Evolutionary conservation across 2,113 vertebrate genomes (phyloP).

Genomic region (Thryonomys swinderianus): DNA sequence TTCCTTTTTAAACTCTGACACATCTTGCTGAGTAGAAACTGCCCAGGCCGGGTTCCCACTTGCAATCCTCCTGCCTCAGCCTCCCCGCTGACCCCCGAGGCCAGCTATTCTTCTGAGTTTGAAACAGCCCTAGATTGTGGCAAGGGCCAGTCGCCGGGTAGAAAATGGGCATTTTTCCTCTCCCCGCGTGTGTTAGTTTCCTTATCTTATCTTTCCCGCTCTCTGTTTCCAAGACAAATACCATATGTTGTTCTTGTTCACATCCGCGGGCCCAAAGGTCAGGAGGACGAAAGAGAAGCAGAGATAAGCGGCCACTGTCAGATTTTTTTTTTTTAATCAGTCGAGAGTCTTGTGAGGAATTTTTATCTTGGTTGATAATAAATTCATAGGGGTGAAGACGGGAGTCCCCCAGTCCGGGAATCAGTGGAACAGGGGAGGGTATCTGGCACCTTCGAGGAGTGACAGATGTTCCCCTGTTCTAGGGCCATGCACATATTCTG

Average conservation of each 20-base stretch:
- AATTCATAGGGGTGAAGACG: rapidly evolving
- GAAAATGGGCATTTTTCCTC: too few species aligned
- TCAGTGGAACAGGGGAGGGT: neutral
- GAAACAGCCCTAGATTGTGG: too few species aligned
- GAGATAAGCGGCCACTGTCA: neutral
- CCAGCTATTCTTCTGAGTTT: too few species aligned
- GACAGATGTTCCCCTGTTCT: neutral
- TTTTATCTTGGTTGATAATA: neutral
- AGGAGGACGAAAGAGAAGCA: neutral
- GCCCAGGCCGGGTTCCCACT: too few species aligned
- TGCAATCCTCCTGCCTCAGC: too few species aligned
- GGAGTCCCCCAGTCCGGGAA: neutral
- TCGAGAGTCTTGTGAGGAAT: neutral
- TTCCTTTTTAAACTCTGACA: too few species aligned
- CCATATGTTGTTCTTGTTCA: too few species aligned
- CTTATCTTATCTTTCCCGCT: neutral
- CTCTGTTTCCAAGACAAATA: neutral
- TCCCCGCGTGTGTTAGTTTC: too few species aligned
- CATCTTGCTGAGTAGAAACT: too few species aligned
- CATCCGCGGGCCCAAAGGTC: neutral
- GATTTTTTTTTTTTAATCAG: neutral
- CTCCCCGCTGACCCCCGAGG: too few species aligned
- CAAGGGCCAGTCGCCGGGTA: too few species aligned
- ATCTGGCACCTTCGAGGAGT: neutral
- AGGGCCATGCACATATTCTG: rapidly evolving